phyloP scores from a whole-genome alignment of 2,797 vertebrate genomes.

The Silurus lanzhouensis region DNA sequence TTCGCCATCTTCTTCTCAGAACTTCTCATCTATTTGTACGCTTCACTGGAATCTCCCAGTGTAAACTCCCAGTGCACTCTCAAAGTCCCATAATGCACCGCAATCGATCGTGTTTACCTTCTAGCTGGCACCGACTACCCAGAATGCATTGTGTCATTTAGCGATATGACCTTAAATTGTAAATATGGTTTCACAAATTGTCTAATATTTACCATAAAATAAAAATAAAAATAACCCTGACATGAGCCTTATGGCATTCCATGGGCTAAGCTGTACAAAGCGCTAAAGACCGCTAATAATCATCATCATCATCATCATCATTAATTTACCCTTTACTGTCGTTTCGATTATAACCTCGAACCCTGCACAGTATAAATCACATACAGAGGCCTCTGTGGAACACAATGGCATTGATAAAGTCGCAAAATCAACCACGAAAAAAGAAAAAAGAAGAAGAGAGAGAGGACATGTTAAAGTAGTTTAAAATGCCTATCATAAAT shows the following conservation, averaged over 20 bases:
- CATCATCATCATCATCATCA: not conserved
- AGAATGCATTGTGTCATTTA: not conserved
- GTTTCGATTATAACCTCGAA: not conserved
- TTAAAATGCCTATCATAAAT: conserved; percentile 52
- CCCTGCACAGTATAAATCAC: conserved; percentile 24
- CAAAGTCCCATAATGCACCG: not conserved
- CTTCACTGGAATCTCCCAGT: not conserved
- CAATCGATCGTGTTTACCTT: not conserved
- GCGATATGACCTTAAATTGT: not conserved
- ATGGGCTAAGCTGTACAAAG: not conserved
- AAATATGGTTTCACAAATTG: not conserved
- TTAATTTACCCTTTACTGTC: not conserved
- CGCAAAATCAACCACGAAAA: not conserved
- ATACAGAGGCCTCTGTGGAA: conserved; percentile 30
- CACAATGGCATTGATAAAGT: not conserved
- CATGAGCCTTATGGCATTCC: not conserved
- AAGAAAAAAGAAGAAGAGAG: no score
- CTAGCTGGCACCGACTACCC: not conserved
- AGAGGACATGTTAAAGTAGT: conserved; percentile 18
- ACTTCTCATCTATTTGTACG: not conserved
- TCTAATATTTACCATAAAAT: not conserved
- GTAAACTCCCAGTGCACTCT: not conserved
- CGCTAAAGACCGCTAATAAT: not conserved
- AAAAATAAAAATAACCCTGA: not conserved
- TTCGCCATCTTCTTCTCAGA: not conserved